Conservation (phyloP, 2,797 vertebrate genomes). For the Tauraco hartlaubi region DNA sequence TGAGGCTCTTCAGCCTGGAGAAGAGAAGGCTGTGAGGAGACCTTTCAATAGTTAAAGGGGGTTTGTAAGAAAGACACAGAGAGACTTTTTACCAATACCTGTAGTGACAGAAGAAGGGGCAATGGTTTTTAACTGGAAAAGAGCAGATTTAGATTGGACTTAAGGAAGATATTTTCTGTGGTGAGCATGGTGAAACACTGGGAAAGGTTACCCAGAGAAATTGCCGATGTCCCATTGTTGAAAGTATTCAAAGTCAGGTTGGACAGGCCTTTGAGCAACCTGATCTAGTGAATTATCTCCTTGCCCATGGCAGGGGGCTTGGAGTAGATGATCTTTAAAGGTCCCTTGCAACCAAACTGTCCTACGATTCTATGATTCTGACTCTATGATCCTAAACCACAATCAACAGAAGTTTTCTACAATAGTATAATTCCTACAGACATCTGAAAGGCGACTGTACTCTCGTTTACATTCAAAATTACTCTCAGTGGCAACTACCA, state of each 20-base stretch:
- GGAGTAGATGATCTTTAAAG: background rate
- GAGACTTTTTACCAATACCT: background rate
- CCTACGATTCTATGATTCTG: background rate
- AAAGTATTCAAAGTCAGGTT: background rate
- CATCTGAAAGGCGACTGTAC: background rate
- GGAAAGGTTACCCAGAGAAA: background rate
- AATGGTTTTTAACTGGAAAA: background rate
- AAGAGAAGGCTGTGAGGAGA: background rate
- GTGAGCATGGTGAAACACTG: background rate
- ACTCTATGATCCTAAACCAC: background rate
- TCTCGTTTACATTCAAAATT: background rate
- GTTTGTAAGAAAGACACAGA: background rate
- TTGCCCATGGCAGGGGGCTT: rapidly evolving
- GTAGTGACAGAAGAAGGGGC: background rate
- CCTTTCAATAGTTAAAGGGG: background rate
- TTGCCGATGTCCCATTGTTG: background rate
- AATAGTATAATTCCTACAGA: background rate
- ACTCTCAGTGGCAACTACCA: background rate
- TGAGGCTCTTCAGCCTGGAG: background rate
- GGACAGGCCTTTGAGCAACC: background rate
- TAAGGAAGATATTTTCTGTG: background rate
- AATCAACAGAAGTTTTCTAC: background rate
- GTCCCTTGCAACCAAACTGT: background rate
- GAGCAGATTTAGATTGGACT: background rate
- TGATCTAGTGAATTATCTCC: background rate